Percentiles rank a stretch among this genome's conserved stretches.
These are phyloP conservation scores for Gymnoscopelus microlampas DNA, from an alignment of 2,797 vertebrate genomes.

Conservation along the genomic window DNA sequence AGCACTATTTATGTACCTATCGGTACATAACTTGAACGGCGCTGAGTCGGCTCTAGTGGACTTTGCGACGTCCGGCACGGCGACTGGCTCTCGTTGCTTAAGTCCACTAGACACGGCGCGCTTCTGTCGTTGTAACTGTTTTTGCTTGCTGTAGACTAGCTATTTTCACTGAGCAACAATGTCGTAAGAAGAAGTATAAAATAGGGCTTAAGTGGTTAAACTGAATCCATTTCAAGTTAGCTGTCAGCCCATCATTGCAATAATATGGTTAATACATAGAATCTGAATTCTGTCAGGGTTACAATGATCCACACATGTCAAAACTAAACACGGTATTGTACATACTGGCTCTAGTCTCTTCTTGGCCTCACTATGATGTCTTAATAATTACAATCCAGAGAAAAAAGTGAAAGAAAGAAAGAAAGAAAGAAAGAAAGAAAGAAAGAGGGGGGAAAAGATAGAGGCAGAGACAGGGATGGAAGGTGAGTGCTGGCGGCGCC, in stretches of 20 bases:
- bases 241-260: slow-evolving; percentile 11
- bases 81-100: too few relatives aligned
- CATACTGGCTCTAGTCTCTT: slow-evolving; percentile 25
- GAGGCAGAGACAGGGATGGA: slow-evolving; percentile 21
- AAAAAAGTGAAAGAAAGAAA: background rate
- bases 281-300: slow-evolving; percentile 25
- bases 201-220: too few relatives aligned
- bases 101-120: too few relatives aligned
- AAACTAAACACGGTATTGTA: slow-evolving; percentile 2
- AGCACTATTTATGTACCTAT: too few relatives aligned
- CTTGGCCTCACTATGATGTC: slow-evolving; percentile 53
- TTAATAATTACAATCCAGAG: slow-evolving; percentile 56
- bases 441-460: slow-evolving; percentile 17
- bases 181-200: too few relatives aligned
- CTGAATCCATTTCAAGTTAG: too few relatives aligned
- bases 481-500: slow-evolving; percentile 44
- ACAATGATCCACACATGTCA: slow-evolving; percentile 33
- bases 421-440: background rate
- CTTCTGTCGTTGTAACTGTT: too few relatives aligned
- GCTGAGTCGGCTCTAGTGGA: too few relatives aligned
- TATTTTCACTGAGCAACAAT: too few relatives aligned
- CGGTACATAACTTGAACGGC: too few relatives aligned
- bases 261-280: slow-evolving; percentile 31
- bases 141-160: too few relatives aligned
- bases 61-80: too few relatives aligned